These are phyloP conservation scores for Heteronetta atricapilla DNA, from an alignment of 2,113 vertebrate species.

Conservation along the genomic window DNA sequence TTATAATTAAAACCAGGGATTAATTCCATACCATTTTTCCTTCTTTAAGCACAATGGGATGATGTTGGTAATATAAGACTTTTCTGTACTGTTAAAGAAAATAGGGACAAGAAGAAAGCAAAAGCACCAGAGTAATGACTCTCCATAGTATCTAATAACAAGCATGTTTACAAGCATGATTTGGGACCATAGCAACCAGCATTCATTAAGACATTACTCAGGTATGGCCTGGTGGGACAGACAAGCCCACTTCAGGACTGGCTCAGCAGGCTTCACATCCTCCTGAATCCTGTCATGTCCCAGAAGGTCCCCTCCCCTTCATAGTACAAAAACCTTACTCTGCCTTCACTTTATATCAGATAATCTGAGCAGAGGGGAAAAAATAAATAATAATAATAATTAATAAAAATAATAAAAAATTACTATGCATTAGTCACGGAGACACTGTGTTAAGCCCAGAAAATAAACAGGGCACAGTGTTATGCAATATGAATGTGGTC, in stretches of 20 bases:
- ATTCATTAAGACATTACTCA: fast-evolving
- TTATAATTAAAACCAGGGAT: not conserved
- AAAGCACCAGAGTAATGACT: not conserved
- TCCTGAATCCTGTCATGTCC: not conserved
- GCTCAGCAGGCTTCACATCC: not conserved
- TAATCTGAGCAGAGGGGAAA: not conserved
- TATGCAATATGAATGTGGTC: not conserved
- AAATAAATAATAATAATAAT: not conserved
- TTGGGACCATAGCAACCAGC: not conserved
- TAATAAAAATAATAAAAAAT: not conserved
- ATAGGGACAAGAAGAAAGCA: not conserved
- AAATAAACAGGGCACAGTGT: not conserved
- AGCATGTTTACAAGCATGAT: not conserved
- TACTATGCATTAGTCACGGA: not conserved
- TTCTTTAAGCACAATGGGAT: not conserved
- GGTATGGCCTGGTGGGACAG: not conserved
- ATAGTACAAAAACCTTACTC: not conserved
- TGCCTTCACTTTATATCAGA: not conserved
- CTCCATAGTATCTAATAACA: not conserved
- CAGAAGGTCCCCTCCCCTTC: not conserved
- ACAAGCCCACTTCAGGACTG: not conserved
- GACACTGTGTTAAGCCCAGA: not conserved
- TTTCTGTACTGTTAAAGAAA: not conserved
- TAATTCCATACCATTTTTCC: not conserved
- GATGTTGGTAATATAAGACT: not conserved